Percentiles rank a stretch among this genome's conserved stretches.
Conservation (phyloP, 2,888 invertebrate species). For the Polydrusus pterygomalis region DNA sequence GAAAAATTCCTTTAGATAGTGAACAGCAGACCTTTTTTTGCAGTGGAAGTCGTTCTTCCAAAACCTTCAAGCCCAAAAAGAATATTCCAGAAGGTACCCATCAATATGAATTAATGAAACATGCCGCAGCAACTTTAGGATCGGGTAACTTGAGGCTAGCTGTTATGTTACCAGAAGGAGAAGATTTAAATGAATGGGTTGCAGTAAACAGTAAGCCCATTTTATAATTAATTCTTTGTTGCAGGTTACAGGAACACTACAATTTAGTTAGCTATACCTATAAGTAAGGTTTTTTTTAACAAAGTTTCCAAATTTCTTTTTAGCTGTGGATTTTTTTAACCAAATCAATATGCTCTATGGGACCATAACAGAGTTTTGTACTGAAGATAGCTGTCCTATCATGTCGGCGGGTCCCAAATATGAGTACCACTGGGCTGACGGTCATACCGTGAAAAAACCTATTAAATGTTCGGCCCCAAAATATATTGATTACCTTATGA, state of each 20-base stretch:
- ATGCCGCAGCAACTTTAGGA: conserved; percentile 98
- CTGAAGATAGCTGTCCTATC: conserved; percentile 96
- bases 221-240: background rate
- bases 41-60: conserved; percentile 92
- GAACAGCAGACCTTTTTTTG: conserved; percentile 48
- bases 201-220: conserved; percentile 97
- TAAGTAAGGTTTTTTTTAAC: too few species aligned
- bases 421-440: conserved; percentile 99
- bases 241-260: too few species aligned
- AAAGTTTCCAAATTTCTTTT: conserved; percentile 59
- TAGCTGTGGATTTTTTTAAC: conserved; percentile 99
- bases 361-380: conserved; percentile 99
- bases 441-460: conserved; percentile 97
- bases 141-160: conserved; percentile 97
- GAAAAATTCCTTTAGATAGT: background rate
- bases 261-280: too few species aligned
- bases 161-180: conserved; percentile 97
- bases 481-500: conserved; percentile 99
- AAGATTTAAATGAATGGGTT: conserved; percentile 99
- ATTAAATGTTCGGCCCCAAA: conserved; percentile 99
- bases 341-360: conserved; percentile 99
- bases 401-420: conserved; percentile 99
- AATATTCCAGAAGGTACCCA: conserved; percentile 99
- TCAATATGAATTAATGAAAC: conserved; percentile 99
- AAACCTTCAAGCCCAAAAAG: conserved; percentile 99